Percentiles rank a stretch among this genome's conserved stretches.
Evolutionary conservation across 2,113 vertebrate genomes (phyloP).

Genomic region (Tragelaphus buxtoni): DNA sequence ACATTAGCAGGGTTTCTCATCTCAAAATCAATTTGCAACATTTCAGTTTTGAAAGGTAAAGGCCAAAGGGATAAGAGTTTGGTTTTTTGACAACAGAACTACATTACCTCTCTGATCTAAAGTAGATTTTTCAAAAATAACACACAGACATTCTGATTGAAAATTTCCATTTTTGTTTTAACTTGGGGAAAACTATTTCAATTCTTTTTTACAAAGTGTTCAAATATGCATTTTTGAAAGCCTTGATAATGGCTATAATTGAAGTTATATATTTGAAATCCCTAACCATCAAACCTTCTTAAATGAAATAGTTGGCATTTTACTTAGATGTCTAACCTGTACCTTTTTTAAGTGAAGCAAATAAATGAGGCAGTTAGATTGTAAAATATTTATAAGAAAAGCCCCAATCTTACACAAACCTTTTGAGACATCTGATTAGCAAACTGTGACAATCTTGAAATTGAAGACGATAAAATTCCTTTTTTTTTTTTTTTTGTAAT

Average conservation of each 20-base stretch:
- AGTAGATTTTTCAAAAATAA: conserved; percentile 14
- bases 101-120: conserved; percentile 48
- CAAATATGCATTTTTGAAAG: conserved; percentile 51
- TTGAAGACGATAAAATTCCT: conserved; percentile 9
- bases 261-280: conserved; percentile 31
- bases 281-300: not conserved
- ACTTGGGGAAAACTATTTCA: conserved; percentile 30
- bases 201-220: conserved; percentile 7
- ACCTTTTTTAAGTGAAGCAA: not conserved
- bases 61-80: conserved; percentile 51
- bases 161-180: conserved; percentile 40
- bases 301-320: conserved; percentile 36
- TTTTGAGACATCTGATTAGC: conserved; percentile 46
- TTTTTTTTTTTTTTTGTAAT: conserved; percentile 25
- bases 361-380: conserved; percentile 19
- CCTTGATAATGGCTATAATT: conserved; percentile 29
- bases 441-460: conserved; percentile 46
- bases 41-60: conserved; percentile 68
- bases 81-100: conserved; percentile 41
- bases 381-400: conserved; percentile 48
- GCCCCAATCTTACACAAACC: not conserved
- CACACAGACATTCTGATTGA: not conserved
- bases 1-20: conserved; percentile 34
- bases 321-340: conserved; percentile 18
- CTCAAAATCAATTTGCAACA: conserved; percentile 61